Evolutionary conservation across 2,113 vertebrate genomes (phyloP), one percentile per base, ranked within the genome.

Genomic region (Labeo rohita): DNA sequence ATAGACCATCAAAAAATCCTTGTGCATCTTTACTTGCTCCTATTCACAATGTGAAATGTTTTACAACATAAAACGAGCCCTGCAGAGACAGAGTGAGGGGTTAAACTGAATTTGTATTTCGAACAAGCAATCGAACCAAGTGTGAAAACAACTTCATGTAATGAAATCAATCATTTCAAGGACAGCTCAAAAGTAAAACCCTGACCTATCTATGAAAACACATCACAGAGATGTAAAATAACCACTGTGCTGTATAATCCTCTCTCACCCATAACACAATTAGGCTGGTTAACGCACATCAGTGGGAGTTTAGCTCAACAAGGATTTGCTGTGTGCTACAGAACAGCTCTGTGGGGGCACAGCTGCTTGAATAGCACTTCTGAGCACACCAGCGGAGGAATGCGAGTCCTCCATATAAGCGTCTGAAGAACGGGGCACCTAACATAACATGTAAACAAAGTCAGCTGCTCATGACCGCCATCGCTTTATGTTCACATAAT

Each of bases 301-400:
- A 85, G 89, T 85, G 88, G 89, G 90, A 90, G 89, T 88, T 89
- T 52, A 85, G 83, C 85, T 86, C 70, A 88, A 89, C 86, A 91
- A 91, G 84, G 86, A 89, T 86, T 91, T 86, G 89, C 89, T 91
- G 89, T 88, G 89, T 87, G 85, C 75, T 73, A 80, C 87, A 88
- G 56, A 88, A 89, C 68, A 18, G 36, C 73, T 80, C 82, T 74
- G 90, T 88, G 86, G 88, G 85, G 83, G 87, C 73, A 89, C 61
- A 13, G 15, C 78, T 1, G 52, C 82, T 47, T 84, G 84, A 91
- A 88, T 88, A 75, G 56, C 83, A 84, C 88, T 85, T 85, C 68
- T 77, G 61, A 87, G 72, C 76, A 70, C 66, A 66, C 79, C 84
- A 49, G 68, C 77, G 49, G 73, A 84, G 87, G 84, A 86, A 91